Base-by-base conservation (phyloP, 2,113 vertebrate genomes). In the Tautogolabrus adspersus region DNA sequence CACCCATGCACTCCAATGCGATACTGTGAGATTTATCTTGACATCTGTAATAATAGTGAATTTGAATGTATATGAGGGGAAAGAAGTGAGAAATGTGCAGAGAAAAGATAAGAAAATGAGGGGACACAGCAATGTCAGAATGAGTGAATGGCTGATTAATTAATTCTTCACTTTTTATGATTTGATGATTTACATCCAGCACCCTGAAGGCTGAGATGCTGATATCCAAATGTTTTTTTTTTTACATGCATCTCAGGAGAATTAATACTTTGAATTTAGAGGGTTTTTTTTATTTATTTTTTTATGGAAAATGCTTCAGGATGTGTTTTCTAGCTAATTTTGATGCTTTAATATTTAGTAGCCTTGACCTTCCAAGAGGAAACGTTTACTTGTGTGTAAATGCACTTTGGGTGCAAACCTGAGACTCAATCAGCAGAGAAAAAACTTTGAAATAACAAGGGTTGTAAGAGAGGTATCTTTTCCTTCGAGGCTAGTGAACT, bases 31-130 rank as follows among this genome's bases (percentile, higher is more conserved):
- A 83, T 80, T 80, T 84, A 91, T 92, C 92, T 74, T 52, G 82
- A 82, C 88, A 77, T 86, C 84, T 73, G 67, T 66, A 86, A 86
- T 87, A 84, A 83, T 64, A 68, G 83, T 77, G 78, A 84, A 86
- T 83, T 77, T 71, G 71, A 86, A 83, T 70, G 75, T 66, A 85
- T 90, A 77, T 69, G 62, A 66, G 61, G 52, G 61, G 55, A 42
- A 19, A 42, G 51, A 54, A 46, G 10, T 16, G 46, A 75, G 73
- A 88, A 79, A 85, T 87, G 89, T 90, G 89, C 71, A 56, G 54
- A 26, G 66, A 79, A 76, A 77, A 81, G 90, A 93, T 90, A 91
- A 89, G 87, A 77, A 90, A 91, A 87, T 89, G 85, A 89, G 87
- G 89, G 83, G 88, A 91, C 85, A 70, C 59, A 64, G 71, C 82